Evolutionary conservation across 2,113 vertebrate species (phyloP).

Genomic region (Saguinus imperator): DNA sequence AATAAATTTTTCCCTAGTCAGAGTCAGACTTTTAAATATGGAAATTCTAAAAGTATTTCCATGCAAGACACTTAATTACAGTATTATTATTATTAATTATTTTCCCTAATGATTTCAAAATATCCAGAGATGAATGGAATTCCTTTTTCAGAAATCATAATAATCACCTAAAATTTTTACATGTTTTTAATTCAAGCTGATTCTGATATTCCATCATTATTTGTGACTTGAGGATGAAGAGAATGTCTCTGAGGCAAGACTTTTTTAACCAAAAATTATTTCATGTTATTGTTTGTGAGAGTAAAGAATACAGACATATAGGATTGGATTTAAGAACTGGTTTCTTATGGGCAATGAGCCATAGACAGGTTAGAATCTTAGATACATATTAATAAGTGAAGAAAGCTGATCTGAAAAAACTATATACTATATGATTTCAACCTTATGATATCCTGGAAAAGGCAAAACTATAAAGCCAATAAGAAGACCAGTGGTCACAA

Average conservation of each 20-base stretch:
- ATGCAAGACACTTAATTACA: neutral
- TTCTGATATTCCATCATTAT: neutral
- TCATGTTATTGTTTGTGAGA: neutral
- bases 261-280: neutral
- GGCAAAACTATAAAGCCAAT: neutral
- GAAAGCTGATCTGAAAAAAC: neutral
- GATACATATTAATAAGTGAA: neutral
- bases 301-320: neutral
- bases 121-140: neutral
- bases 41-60: neutral
- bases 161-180: neutral
- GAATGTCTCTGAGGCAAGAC: neutral
- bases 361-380: neutral
- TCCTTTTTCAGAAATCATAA: neutral
- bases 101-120: neutral
- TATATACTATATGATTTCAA: neutral
- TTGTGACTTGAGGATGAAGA: neutral
- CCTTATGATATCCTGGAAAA: neutral
- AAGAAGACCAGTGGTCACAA: neutral
- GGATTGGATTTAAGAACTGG: neutral
- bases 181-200: neutral
- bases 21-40: neutral
- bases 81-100: neutral
- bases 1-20: neutral
- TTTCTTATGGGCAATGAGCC: neutral